phyloP scores from a whole-genome alignment of 2,797 vertebrate species.

The Melanotaenia trifasciata region DNA sequence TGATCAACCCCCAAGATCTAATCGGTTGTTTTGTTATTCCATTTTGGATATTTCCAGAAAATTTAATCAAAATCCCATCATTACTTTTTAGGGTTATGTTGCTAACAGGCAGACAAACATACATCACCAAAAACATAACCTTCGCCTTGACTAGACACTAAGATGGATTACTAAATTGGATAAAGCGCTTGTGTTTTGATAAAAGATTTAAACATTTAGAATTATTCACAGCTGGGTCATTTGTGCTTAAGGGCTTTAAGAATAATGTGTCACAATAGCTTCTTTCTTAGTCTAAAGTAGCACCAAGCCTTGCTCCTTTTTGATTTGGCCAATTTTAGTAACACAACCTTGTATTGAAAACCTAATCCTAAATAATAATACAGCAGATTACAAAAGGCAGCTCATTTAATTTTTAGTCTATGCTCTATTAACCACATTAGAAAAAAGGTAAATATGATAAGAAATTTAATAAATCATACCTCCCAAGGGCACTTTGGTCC shows the following conservation, averaged over 20 bases:
- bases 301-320: conserved; percentile 63
- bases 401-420: not conserved
- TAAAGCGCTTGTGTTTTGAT: conserved; percentile 1
- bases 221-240: not conserved
- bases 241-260: conserved; percentile 5
- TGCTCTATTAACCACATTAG: not conserved
- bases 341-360: conserved; percentile 10
- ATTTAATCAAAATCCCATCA: too few relatives aligned
- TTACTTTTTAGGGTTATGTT: too few relatives aligned
- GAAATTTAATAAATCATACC: conserved; percentile 36
- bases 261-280: not conserved
- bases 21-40: too few relatives aligned
- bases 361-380: conserved; percentile 3
- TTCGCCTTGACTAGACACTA: not conserved
- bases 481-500: conserved; percentile 74
- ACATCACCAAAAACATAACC: too few relatives aligned
- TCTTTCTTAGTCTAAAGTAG: conserved; percentile 5
- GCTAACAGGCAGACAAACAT: too few relatives aligned
- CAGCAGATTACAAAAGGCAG: conserved; percentile 25
- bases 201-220: not conserved
- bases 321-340: conserved; percentile 5
- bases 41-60: too few relatives aligned
- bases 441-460: conserved; percentile 9
- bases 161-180: not conserved
- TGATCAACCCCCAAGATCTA: not conserved